These are phyloP conservation scores for Agonopterix arenella DNA, from an alignment of 2,888 invertebrate genomes.

Conservation along the genomic window DNA sequence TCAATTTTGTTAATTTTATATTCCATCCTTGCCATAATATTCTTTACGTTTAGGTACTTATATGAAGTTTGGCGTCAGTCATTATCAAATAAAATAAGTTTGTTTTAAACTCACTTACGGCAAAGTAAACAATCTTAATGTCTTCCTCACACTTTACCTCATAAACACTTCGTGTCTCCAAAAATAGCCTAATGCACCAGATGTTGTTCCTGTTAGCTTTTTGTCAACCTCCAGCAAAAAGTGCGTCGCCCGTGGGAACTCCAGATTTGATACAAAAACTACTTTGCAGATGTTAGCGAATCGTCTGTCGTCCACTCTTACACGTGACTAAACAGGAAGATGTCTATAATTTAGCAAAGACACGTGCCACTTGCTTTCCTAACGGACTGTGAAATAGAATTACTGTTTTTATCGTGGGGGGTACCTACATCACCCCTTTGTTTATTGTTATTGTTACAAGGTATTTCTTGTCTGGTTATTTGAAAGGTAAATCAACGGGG, in stretches of 20 bases:
- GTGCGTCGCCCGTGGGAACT: constrained; percentile 63
- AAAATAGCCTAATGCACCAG: constrained; percentile 58
- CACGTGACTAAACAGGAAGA: constrained; percentile 68
- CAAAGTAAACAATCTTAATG: background rate
- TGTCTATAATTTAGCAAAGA: constrained; percentile 33
- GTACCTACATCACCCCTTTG: constrained; percentile 18
- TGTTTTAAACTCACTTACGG: background rate
- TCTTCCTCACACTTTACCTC: constrained; percentile 44
- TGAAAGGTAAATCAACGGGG: no score
- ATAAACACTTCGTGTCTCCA: constrained; percentile 43
- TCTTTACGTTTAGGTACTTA: no score
- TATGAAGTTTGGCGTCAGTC: no score
- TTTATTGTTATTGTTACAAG: constrained; percentile 5
- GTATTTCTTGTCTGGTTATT: no score
- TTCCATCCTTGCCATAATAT: no score
- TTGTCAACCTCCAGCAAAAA: constrained; percentile 39
- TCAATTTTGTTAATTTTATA: no score
- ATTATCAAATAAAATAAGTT: background rate
- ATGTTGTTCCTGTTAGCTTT: constrained; percentile 58
- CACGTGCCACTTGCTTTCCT: constrained; percentile 59
- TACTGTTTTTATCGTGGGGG: constrained; percentile 33
- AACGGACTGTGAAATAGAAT: constrained; percentile 60
- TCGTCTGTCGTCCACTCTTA: constrained; percentile 11
- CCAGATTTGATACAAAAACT: constrained; percentile 29
- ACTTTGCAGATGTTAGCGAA: constrained; percentile 54